Percentiles rank a stretch among this genome's conserved stretches.
phyloP scores from a whole-genome alignment of 2,797 vertebrate species.

The Acanthornis magna region DNA sequence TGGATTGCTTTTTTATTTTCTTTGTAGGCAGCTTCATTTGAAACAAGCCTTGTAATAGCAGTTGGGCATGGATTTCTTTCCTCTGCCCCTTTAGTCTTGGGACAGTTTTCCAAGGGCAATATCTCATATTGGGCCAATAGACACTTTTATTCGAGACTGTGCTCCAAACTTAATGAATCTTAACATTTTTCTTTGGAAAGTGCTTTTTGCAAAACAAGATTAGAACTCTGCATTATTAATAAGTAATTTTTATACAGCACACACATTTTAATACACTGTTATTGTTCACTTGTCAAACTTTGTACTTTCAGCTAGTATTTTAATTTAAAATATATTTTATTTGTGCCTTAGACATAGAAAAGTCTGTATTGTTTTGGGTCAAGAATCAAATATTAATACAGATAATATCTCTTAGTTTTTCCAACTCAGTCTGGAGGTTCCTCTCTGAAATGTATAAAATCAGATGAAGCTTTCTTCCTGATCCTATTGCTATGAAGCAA shows the following conservation, averaged over 20 bases:
- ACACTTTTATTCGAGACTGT: background rate
- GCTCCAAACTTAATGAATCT: background rate
- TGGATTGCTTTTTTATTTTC: background rate
- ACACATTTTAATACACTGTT: background rate
- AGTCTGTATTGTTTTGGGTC: background rate
- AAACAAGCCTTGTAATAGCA: background rate
- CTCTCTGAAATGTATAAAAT: background rate
- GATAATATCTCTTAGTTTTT: background rate
- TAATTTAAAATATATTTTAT: background rate
- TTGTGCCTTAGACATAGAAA: background rate
- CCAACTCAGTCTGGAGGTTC: background rate
- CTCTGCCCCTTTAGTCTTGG: background rate
- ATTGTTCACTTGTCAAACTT: background rate
- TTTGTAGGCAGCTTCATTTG: background rate
- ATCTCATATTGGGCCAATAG: background rate
- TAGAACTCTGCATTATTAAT: background rate
- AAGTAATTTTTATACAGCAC: background rate
- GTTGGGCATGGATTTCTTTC: background rate
- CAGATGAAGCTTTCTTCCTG: background rate
- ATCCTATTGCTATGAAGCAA: background rate
- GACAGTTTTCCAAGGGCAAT: background rate
- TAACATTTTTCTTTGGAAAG: background rate
- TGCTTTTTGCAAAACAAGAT: background rate
- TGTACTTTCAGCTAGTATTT: background rate
- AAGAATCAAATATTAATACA: background rate